Conservation (phyloP, 2,113 vertebrate genomes). For the Oncorhynchus clarkii region DNA sequence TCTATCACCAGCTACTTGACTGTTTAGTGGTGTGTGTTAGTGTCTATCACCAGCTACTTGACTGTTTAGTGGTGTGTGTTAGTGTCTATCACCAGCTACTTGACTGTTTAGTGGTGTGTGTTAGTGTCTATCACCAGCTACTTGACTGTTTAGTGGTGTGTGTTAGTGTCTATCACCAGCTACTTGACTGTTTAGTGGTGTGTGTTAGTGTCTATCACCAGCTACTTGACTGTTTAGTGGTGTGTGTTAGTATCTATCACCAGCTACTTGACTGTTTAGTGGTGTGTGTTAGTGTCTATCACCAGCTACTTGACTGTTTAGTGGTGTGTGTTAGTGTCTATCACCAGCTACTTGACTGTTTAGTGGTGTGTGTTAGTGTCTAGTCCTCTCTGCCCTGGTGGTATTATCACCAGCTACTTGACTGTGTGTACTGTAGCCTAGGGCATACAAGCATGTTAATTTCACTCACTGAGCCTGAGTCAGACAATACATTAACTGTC, state of each 20-base stretch:
- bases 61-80: neutral
- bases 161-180: too few relatives aligned
- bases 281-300: slow-evolving; percentile 10
- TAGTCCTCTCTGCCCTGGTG: neutral
- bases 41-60: too few relatives aligned
- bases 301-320: neutral
- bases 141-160: too few relatives aligned
- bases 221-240: neutral
- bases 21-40: too few relatives aligned
- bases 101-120: too few relatives aligned
- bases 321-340: slow-evolving; percentile 11
- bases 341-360: neutral
- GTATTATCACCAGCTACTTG: neutral
- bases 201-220: too few relatives aligned
- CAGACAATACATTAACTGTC: too few relatives aligned
- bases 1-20: too few relatives aligned
- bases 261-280: neutral
- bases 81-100: too few relatives aligned
- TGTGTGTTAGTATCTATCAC: slow-evolving; percentile 8
- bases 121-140: too few relatives aligned
- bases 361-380: slow-evolving; percentile 8
- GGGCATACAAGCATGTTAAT: slow-evolving; percentile 32
- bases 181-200: too few relatives aligned
- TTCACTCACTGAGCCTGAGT: slow-evolving; percentile 25
- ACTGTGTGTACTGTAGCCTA: slow-evolving; percentile 40